phyloP scores from a whole-genome alignment of 1,140 invertebrate genomes.

The silkworm (Bombyx mori) region ASM3026992v2 NC_085116.1:11621501-11622000 shows the following conservation, averaged over 20 bases:
- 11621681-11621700: conserved; percentile 27
- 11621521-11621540: conserved; percentile 1
- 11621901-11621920: too few species aligned
- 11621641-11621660: conserved; percentile 42
- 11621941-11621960: too few species aligned
- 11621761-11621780: conserved; percentile 14
- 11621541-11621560: conserved; percentile 29
- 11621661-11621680: conserved; percentile 31
- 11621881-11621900: too few species aligned
- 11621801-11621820: conserved; percentile 6
- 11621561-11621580: conserved; percentile 50
- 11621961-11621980: too few species aligned
- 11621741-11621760: conserved; percentile 27
- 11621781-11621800: conserved; percentile 9
- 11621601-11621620: conserved; percentile 50
- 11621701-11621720: conserved; percentile 35
- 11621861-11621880: too few species aligned
- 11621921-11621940: too few species aligned
- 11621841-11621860: not conserved
- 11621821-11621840: conserved; percentile 1
- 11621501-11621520: not conserved
- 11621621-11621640: conserved; percentile 67
- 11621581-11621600: conserved; percentile 42
- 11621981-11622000: too few species aligned
- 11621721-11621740: conserved; percentile 30